Conservation (phyloP, 2,113 vertebrate genomes). For the Syngnathus typhle region DNA sequence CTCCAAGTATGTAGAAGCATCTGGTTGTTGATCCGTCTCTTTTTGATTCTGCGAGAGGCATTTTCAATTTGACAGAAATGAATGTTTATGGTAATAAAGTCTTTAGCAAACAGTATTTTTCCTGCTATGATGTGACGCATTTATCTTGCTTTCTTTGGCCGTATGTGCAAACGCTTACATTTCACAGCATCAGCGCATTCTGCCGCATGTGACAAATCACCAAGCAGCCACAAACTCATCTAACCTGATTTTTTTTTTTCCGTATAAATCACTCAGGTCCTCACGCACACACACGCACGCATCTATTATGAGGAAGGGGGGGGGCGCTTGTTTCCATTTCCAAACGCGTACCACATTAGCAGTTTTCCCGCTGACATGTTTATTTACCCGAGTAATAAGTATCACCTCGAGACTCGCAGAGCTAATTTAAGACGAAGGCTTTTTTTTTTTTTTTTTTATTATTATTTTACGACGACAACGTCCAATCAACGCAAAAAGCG, state of each 20-base stretch:
- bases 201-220: background rate
- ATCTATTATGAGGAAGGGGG: constrained; percentile 18
- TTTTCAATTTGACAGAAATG: constrained; percentile 41
- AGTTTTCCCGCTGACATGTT: constrained; percentile 59
- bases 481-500: constrained; percentile 51
- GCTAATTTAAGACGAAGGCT: constrained; percentile 52
- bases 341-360: constrained; percentile 55
- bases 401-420: constrained; percentile 32
- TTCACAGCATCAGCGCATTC: constrained; percentile 18
- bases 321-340: constrained; percentile 34
- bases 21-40: constrained; percentile 55
- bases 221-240: constrained; percentile 1
- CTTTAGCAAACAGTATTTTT: constrained; percentile 10
- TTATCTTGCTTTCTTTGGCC: constrained; percentile 19
- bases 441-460: constrained; percentile 33
- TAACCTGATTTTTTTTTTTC: constrained; percentile 14
- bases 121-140: constrained; percentile 10
- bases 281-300: background rate
- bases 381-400: constrained; percentile 59
- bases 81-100: constrained; percentile 33
- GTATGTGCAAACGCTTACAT: constrained; percentile 6
- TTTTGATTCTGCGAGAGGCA: constrained; percentile 15
- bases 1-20: constrained; percentile 50
- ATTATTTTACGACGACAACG: constrained; percentile 36
- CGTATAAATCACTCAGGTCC: constrained; percentile 37